Evolutionary conservation across 2,113 vertebrate species (phyloP), one percentile per base, ranked within the genome.

Genomic region (Chionodraco myersi): DNA sequence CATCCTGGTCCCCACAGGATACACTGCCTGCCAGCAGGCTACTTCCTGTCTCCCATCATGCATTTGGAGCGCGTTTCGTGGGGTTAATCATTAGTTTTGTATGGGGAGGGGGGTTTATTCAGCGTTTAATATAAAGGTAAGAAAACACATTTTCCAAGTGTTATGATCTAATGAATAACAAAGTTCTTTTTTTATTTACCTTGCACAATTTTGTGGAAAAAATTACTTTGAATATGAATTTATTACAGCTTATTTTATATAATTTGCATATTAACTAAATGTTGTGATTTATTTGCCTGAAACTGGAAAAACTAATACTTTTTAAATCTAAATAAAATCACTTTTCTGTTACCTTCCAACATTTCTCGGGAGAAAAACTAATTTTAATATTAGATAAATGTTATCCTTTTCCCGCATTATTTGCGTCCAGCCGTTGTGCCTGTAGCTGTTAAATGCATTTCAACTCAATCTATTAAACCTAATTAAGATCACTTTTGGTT

Each of bases 1-100:
- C 92, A 88, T 91, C 92, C 90, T 91, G 91, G 82, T 91, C 90
- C 91, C 92, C 92, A 85, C 92, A 90, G 94, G 94, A 94, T 90
- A 83, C 92, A 86, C 92, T 89, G 75, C 83, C 68, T 82, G 91
- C 92, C 94, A 75, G 88, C 86, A 87, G 91, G 87, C 86, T 87
- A 80, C 70, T 89, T 75, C 88, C 60, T 84, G 73, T 84, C 78
- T 89, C 87, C 91, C 88, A 85, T 92, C 87, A 88, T 87, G 88
- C 81, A 83, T 85, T 81, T 86, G 91, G 90, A 94, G 92, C 86
- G 90, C 89, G 81, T 64, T 85, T 87, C 89, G 71, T 69, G n/a
- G 75, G 77, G 10, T 10, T 60, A 57, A 61, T 76, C 47, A 56
- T 63, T 66, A 66, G 51, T 64, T 65, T 41, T 14, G 21, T 11